Conservation (phyloP, 2,113 vertebrate species). For the Mobula hypostoma region DNA sequence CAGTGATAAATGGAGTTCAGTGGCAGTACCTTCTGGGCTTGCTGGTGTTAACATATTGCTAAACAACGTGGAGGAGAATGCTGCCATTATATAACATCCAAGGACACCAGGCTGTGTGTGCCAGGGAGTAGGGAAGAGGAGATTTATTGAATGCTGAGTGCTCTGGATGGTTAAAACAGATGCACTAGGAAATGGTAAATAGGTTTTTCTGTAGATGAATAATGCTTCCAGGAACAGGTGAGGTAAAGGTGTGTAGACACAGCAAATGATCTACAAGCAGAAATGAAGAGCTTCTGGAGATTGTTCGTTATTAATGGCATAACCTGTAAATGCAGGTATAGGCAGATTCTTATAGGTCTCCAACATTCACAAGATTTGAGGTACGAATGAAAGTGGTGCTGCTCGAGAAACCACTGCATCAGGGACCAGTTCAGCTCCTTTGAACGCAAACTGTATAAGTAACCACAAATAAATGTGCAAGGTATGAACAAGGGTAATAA, state of each 20-base stretch:
- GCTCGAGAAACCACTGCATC: no score
- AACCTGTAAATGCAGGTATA: background rate
- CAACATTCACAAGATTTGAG: background rate
- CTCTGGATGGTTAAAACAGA: constrained; percentile 1
- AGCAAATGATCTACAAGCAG: background rate
- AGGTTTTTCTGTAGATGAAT: background rate
- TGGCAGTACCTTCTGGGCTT: background rate
- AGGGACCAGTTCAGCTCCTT: background rate
- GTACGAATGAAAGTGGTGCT: background rate
- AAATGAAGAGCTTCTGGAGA: background rate
- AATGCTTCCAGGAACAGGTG: background rate
- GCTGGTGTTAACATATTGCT: constrained; percentile 29
- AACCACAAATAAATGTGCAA: background rate
- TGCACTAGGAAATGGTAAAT: background rate
- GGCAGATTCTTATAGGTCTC: background rate
- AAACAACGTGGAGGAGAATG: constrained; percentile 12
- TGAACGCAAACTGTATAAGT: background rate
- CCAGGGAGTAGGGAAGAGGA: background rate
- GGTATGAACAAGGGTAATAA: background rate
- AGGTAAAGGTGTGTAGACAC: background rate
- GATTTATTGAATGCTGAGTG: background rate
- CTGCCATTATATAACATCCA: no score
- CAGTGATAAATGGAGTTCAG: constrained; percentile 1
- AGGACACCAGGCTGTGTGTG: background rate
- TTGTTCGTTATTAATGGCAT: background rate